phyloP scores from a whole-genome alignment of 2,888 invertebrate genomes.

The Ferrisia virgata region DNA sequence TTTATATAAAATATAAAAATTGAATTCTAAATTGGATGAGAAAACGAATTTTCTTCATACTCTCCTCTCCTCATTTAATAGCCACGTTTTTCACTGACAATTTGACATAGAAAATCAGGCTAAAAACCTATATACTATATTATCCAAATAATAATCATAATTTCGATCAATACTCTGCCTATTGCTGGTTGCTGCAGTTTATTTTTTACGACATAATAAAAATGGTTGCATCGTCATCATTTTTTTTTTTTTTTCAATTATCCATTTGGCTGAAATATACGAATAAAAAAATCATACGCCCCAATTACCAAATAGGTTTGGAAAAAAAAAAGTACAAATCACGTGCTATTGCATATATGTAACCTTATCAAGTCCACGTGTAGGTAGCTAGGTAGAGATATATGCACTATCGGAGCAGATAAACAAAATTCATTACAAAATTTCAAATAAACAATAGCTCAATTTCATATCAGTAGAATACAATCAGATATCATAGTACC shows the following conservation, averaged over 20 bases:
- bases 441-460: background rate
- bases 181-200: background rate
- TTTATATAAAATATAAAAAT: too few species aligned
- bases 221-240: background rate
- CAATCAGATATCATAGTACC: slow-evolving; percentile 13
- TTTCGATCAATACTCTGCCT: background rate
- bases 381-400: background rate
- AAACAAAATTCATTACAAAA: background rate
- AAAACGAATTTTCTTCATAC: too few species aligned
- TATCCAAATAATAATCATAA: background rate
- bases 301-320: background rate
- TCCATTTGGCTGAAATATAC: background rate
- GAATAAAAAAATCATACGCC: background rate
- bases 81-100: too few species aligned
- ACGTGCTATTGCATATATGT: background rate
- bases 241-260: background rate
- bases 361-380: too few species aligned
- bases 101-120: too few species aligned
- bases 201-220: too few species aligned
- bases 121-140: too few species aligned
- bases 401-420: background rate
- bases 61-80: too few species aligned
- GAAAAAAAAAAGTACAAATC: background rate
- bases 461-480: background rate
- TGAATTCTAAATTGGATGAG: too few species aligned